phyloP scores from a whole-genome alignment of 2,888 invertebrate species.

The Campoletis raptor region DNA sequence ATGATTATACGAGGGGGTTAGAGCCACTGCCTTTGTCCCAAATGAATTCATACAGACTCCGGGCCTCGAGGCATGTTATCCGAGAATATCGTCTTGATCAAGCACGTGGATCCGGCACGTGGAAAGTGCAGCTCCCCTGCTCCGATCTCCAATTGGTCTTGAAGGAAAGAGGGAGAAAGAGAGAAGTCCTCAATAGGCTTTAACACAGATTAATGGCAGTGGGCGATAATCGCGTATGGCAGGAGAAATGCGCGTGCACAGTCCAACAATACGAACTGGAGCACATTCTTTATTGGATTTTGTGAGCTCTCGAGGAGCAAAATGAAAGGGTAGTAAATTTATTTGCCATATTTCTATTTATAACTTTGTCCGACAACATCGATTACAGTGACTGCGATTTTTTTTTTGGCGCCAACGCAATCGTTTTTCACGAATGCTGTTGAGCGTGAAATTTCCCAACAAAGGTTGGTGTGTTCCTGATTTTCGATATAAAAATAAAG shows the following conservation, averaged over 20 bases:
- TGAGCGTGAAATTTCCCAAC: not conserved
- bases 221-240: slow-evolving; percentile 52
- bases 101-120: slow-evolving; percentile 51
- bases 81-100: slow-evolving; percentile 46
- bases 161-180: slow-evolving; percentile 29
- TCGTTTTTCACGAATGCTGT: not conserved
- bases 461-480: not conserved
- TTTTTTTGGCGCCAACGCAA: not conserved
- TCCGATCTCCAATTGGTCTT: slow-evolving; percentile 73
- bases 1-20: slow-evolving; percentile 50
- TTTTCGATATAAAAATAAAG: not conserved
- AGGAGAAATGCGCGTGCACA: not conserved
- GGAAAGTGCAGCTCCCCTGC: slow-evolving; percentile 55
- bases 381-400: not conserved
- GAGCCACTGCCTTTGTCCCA: slow-evolving; percentile 71
- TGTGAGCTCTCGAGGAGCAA: not conserved
- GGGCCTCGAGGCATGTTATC: slow-evolving; percentile 14
- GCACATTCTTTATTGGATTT: slow-evolving; percentile 10
- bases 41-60: slow-evolving; percentile 78
- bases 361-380: not conserved
- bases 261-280: slow-evolving; percentile 25
- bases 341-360: not conserved
- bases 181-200: slow-evolving; percentile 73
- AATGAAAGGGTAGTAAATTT: not conserved
- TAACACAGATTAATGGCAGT: slow-evolving; percentile 78